Base-by-base conservation (phyloP, 2,797 vertebrate genomes). In the Gadopsis marmoratus region DNA sequence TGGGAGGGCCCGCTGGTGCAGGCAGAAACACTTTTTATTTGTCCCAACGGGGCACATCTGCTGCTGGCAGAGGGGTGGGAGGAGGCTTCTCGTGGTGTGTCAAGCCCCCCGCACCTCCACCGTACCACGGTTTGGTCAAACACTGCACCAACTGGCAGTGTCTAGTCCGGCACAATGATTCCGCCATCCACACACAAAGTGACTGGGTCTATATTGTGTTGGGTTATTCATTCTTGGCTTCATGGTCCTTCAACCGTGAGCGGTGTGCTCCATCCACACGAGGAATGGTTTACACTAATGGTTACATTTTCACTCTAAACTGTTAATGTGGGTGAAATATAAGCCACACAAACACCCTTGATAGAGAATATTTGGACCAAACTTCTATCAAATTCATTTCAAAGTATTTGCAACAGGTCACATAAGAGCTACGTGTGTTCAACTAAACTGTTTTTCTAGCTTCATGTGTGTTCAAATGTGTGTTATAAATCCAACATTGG, bases 31-130 rank as follows among this genome's bases (percentile, higher is more conserved):
- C 87, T 91, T 88, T 85, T 88, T 91, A 89, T 94, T 90, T 93
- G 89, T 89, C 84, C 85, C 83, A 85, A 89, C 86, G 89, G 90
- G 82, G 82, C 88, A 92, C 93, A 93, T 93, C 91, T 94, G 93
- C 88, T 91, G 73, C 85, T 85, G 81, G 55, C 81, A 84, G 83
- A 75, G 77, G 16, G 65, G 79, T 79, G 82, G 88, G 79, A 80
- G 82, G 88, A 78, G 23, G 66, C 79, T 89, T 81, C 83, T 84
- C 58, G 2, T 71, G 60, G 81, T 75, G 79, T 69, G 70, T 78
- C 73, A 48, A n/a, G 84, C 83, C 85, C 71, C 48, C 48, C 37
- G 75, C 71, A 76, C 63, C 35, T 76, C 48, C 31, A 58, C 71
- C 77, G 74, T 78, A 61, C 54, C 23, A 17, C 11, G 45, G 61